Evolutionary conservation across 2,797 vertebrate genomes (phyloP).

Genomic region (Lates japonicus): DNA sequence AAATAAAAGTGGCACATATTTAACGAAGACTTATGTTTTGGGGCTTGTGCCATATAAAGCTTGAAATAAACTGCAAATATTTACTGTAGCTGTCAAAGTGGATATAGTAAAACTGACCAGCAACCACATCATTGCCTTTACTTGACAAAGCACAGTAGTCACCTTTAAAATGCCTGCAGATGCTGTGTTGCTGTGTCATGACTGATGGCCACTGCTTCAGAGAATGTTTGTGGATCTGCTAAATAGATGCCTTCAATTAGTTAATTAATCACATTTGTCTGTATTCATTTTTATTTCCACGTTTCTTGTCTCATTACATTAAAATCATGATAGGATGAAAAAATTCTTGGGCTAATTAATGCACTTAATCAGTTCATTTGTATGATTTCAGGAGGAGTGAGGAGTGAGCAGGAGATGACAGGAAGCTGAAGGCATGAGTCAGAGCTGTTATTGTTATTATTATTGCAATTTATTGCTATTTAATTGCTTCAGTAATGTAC

Average conservation of each 20-base stretch:
- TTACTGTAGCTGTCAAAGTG: conserved; percentile 22
- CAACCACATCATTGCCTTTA: not conserved
- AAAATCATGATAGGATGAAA: not conserved
- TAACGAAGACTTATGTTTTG: conserved; percentile 24
- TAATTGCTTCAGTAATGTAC: not conserved
- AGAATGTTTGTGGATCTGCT: not conserved
- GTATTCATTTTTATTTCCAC: not conserved
- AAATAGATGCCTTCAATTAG: not conserved
- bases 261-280: not conserved
- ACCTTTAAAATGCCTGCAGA: not conserved
- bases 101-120: conserved; percentile 13
- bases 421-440: not conserved
- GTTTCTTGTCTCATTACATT: not conserved
- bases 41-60: not conserved
- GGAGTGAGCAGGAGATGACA: not conserved
- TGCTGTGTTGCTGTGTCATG: not conserved
- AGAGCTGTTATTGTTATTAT: not conserved
- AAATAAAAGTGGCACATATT: conserved; percentile 19
- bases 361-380: not conserved
- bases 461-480: not conserved
- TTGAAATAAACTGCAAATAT: conserved; percentile 23
- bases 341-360: not conserved
- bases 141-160: not conserved
- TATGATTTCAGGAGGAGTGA: not conserved
- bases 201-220: not conserved